Evolutionary conservation across 2,888 invertebrate genomes (phyloP).

Genomic region (Drosophila borealis): DNA sequence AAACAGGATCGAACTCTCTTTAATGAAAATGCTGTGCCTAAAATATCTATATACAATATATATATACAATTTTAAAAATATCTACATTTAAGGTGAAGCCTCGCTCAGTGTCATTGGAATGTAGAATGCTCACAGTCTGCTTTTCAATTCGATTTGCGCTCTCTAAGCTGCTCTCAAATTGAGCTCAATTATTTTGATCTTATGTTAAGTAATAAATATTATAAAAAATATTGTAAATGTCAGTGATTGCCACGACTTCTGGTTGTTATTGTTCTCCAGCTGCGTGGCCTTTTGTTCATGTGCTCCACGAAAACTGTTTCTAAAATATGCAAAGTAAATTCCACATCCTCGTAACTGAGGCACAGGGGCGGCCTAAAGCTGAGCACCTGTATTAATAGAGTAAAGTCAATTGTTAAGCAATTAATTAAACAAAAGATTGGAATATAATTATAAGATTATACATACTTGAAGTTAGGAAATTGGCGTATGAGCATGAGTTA

Average conservation of each 20-base stretch:
- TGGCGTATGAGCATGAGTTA: constrained; percentile 61
- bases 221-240: constrained; percentile 8
- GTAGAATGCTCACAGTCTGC: constrained; percentile 48
- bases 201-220: constrained; percentile 47
- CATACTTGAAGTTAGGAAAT: constrained; percentile 52
- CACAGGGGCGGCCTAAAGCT: constrained; percentile 98
- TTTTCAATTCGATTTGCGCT: constrained; percentile 41
- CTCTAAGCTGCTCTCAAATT: constrained; percentile 35
- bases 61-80: constrained; percentile 15
- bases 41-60: constrained; percentile 32
- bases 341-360: constrained; percentile 92
- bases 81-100: constrained; percentile 32
- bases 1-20: constrained; percentile 20
- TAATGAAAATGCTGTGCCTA: constrained; percentile 72
- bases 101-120: constrained; percentile 48
- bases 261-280: constrained; percentile 69
- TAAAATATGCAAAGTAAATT: constrained; percentile 89
- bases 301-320: constrained; percentile 74
- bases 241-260: constrained; percentile 11
- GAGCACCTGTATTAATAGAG: constrained; percentile 88
- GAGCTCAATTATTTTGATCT: constrained; percentile 47
- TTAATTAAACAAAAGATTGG: not conserved
- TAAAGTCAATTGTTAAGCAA: not conserved
- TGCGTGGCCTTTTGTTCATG: constrained; percentile 76
- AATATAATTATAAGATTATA: constrained; percentile 18